Evolutionary conservation across 2,888 invertebrate genomes (phyloP), one percentile per base, ranked within the genome.

Genomic region (Drosophila nr. perissopoda): DNA sequence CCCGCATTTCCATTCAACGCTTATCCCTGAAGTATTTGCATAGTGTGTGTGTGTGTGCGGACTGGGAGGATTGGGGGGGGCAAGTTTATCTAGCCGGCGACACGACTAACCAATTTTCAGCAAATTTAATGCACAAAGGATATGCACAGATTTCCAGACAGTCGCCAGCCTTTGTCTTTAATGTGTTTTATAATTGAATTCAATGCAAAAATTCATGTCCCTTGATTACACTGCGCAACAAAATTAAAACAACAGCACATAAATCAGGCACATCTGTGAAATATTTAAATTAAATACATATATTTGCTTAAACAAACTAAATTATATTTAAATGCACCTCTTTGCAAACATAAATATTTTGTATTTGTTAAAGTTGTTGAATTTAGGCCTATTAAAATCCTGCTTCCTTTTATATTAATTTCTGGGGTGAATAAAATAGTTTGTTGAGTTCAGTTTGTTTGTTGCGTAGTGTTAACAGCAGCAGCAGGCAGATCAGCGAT

Each of bases 71-170:
- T 38, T 58, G 52, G 53, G 51, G 61, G 66, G 58, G 64, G 59
- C 60, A 82, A 84, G 83, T 90, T 85, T 90, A 90, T 88, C 89
- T 81, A 76, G 84, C 77, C 65, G 80, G 56, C 76, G 78, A 91
- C 91, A 91, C 68, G 90, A 86, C 80, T 87, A 80, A 89, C 90
- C 90, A 89, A 91, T 91, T 89, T 89, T 81, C 87, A 86, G 90
- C 90, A 91, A 91, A 89, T 91, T 90, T 90, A 83, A 77, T 76
- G 82, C 87, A 76, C 80, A 81, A 82, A 83, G 82, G 74, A 87
- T 69, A 62, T 61, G 78, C 85, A 78, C 73, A 69, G 73, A 84
- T 81, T 81, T 74, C 65, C 82, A 78, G 73, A 74, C 78, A 74
- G 69, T 58, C 63, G 53, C 67, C 66, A 56, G 48, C 42, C 82